Evolutionary conservation across 2,113 vertebrate genomes (phyloP).

Genomic region (Balaeniceps rex): DNA sequence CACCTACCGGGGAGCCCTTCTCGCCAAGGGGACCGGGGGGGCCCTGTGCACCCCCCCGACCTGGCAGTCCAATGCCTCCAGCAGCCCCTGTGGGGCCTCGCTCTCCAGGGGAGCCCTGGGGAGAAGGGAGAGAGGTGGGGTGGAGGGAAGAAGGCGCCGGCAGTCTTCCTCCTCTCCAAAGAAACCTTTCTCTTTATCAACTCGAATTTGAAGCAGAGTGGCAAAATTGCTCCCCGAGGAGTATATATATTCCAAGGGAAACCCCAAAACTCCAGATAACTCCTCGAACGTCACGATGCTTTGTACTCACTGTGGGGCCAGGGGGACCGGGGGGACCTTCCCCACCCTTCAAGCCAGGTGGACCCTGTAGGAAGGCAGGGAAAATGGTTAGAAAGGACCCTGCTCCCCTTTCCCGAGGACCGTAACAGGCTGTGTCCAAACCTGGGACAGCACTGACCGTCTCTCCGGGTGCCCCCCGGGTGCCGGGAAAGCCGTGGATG

Average conservation of each 20-base stretch:
- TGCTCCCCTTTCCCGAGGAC: too few relatives aligned
- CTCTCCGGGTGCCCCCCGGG: constrained; percentile 78
- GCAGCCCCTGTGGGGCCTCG: constrained; percentile 82
- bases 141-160: not conserved
- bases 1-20: constrained; percentile 88
- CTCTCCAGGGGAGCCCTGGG: constrained; percentile 86
- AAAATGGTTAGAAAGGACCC: not conserved
- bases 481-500: constrained; percentile 82
- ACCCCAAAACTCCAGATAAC: not conserved
- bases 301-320: constrained; percentile 79
- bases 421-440: fast-evolving
- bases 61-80: constrained; percentile 87
- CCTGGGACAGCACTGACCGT: constrained; percentile 62
- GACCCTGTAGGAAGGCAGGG: constrained; percentile 71
- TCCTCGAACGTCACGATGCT: not conserved
- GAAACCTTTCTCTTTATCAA: not conserved
- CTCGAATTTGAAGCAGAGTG: not conserved
- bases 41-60: constrained; percentile 79
- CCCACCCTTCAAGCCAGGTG: constrained; percentile 86
- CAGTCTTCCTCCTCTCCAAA: not conserved
- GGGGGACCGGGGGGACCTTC: constrained; percentile 81
- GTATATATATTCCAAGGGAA: too few relatives aligned
- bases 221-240: not conserved
- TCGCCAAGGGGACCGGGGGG: constrained; percentile 84
- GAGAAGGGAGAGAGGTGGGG: not conserved